phyloP scores from a whole-genome alignment of 2,888 invertebrate genomes.

The Pollenia angustigena region DNA sequence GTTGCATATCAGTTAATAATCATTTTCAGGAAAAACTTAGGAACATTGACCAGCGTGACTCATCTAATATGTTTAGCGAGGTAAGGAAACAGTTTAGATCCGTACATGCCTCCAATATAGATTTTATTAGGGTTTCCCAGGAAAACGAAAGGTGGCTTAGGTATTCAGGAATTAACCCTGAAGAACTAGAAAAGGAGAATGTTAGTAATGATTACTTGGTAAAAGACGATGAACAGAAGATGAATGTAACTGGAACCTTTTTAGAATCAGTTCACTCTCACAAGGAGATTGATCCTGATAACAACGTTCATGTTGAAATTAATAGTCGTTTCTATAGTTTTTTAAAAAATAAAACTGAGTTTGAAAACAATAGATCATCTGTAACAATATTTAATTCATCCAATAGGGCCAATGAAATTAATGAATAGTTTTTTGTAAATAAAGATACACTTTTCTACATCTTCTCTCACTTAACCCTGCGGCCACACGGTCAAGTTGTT shows the following conservation, averaged over 20 bases:
- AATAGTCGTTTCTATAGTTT: slow-evolving; percentile 15
- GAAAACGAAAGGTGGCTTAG: too few species aligned
- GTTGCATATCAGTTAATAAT: background rate
- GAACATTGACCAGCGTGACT: too few species aligned
- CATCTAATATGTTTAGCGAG: too few species aligned
- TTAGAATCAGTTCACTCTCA: slow-evolving; percentile 17
- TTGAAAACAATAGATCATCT: background rate
- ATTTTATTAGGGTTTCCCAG: too few species aligned
- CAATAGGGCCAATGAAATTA: background rate
- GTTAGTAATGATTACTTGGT: background rate
- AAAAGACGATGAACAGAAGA: slow-evolving; percentile 1
- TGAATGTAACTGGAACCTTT: slow-evolving; percentile 23
- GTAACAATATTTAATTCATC: background rate
- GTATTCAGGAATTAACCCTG: too few species aligned
- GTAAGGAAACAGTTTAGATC: too few species aligned
- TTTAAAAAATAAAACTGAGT: slow-evolving; percentile 14
- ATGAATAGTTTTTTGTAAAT: too few species aligned
- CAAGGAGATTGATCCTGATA: slow-evolving; percentile 22
- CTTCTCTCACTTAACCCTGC: too few species aligned
- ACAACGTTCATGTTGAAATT: slow-evolving; percentile 19
- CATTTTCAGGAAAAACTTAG: too few species aligned
- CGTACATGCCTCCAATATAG: too few species aligned
- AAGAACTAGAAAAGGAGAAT: background rate
- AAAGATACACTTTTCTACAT: too few species aligned
- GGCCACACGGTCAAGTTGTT: too few species aligned